Evolutionary conservation across 2,888 invertebrate genomes (phyloP).

Genomic region (Criorhina ranunculi): DNA sequence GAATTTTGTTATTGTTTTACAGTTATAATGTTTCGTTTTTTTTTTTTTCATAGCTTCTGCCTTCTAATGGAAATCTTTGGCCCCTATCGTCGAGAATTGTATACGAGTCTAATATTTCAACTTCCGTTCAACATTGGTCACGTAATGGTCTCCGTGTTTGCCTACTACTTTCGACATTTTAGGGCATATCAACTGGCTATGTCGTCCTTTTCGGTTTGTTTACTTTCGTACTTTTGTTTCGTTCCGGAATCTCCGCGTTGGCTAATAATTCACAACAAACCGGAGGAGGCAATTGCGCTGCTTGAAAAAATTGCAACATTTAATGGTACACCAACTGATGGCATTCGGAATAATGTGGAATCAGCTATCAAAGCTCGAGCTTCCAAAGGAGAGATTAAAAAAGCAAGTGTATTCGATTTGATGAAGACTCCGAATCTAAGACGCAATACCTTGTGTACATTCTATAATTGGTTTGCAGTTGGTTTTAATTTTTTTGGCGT

Average conservation of each 20-base stretch:
- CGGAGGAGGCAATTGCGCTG: slow-evolving; percentile 86
- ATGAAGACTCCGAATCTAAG: slow-evolving; percentile 89
- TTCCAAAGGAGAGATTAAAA: slow-evolving; percentile 11
- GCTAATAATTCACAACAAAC: slow-evolving; percentile 88
- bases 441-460: slow-evolving; percentile 85
- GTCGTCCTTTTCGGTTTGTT: slow-evolving; percentile 86
- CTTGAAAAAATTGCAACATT: slow-evolving; percentile 87
- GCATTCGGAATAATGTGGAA: slow-evolving; percentile 82
- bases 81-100: slow-evolving; percentile 44
- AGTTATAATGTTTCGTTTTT: not conserved
- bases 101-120: slow-evolving; percentile 86
- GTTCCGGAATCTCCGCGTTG: slow-evolving; percentile 92
- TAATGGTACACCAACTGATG: slow-evolving; percentile 85
- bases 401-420: slow-evolving; percentile 86
- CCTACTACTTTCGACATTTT: slow-evolving; percentile 86
- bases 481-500: slow-evolving; percentile 92
- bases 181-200: slow-evolving; percentile 87
- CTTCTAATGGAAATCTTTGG: slow-evolving; percentile 88
- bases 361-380: slow-evolving; percentile 85
- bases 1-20: not conserved
- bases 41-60: slow-evolving; percentile 85
- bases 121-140: slow-evolving; percentile 89
- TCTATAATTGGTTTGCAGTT: slow-evolving; percentile 87
- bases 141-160: slow-evolving; percentile 84
- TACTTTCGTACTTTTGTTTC: slow-evolving; percentile 87